phyloP scores from a whole-genome alignment of 2,113 vertebrate genomes.

The Gallinago undulata region DNA sequence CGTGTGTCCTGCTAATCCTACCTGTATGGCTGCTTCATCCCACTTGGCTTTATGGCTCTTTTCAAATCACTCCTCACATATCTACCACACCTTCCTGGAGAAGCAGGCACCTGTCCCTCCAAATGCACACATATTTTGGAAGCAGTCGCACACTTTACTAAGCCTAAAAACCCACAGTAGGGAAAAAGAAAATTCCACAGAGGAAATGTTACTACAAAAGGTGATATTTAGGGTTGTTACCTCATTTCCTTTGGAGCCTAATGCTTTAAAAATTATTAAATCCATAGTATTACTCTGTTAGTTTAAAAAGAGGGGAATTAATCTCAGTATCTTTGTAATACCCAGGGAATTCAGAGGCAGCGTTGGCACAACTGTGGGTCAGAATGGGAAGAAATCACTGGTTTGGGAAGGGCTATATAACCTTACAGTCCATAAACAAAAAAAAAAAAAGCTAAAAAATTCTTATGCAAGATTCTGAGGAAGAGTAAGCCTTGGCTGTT shows the following conservation, averaged over 20 bases:
- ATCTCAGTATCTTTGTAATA: background rate
- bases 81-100: background rate
- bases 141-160: background rate
- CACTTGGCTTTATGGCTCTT: background rate
- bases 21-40: background rate
- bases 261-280: constrained; percentile 32
- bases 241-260: constrained; percentile 30
- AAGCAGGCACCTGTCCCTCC: background rate
- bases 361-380: background rate
- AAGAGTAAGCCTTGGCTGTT: background rate
- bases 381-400: background rate
- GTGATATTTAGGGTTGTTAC: background rate
- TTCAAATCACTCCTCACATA: background rate
- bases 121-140: background rate
- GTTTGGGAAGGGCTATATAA: background rate
- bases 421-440: background rate
- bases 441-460: background rate
- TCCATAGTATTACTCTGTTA: background rate
- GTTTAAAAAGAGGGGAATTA: background rate
- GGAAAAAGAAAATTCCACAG: background rate
- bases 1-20: background rate
- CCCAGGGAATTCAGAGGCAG: background rate
- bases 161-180: background rate
- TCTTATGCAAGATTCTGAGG: background rate
- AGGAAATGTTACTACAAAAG: background rate